A percentile compares a stretch with the other conserved stretches of the same genome.
These are phyloP conservation scores for Dinomys branickii DNA, from an alignment of 2,113 vertebrate genomes.

Conservation along the genomic window DNA sequence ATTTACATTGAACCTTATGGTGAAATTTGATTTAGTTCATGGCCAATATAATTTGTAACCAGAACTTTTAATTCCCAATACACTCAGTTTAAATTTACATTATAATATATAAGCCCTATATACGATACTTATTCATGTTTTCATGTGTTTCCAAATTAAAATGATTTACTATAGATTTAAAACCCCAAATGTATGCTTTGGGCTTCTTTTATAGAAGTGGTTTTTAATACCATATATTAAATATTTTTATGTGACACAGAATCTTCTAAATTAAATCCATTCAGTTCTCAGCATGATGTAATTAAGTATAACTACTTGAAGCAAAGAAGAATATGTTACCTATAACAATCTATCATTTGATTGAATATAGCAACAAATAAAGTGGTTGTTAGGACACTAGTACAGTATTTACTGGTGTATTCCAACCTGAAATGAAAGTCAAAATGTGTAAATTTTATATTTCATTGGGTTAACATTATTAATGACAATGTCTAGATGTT, in stretches of 20 bases:
- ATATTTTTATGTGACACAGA: constrained; percentile 69
- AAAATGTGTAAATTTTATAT: constrained; percentile 5
- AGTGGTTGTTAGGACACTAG: background rate
- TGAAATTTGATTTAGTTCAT: background rate
- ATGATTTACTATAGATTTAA: constrained; percentile 71
- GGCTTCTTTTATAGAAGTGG: constrained; percentile 67
- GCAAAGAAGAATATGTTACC: constrained; percentile 55
- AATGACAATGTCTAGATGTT: background rate
- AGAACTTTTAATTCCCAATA: constrained; percentile 28
- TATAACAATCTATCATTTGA: constrained; percentile 35
- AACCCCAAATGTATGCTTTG: constrained; percentile 61
- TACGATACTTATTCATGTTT: background rate
- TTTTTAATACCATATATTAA: constrained; percentile 75
- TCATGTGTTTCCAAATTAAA: constrained; percentile 68
- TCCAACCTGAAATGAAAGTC: constrained; percentile 42
- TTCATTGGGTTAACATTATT: constrained; percentile 28
- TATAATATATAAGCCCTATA: background rate
- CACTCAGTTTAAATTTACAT: constrained; percentile 33
- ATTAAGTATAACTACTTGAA: constrained; percentile 69
- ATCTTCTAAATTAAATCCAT: constrained; percentile 77
- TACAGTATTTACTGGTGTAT: background rate
- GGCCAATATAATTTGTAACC: background rate
- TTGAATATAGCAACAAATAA: constrained; percentile 43
- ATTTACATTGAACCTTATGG: background rate
- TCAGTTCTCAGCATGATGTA: constrained; percentile 69